Percentiles rank a stretch among this genome's conserved stretches.
Conservation (phyloP, 1,140 invertebrate species). For the Archivesica marissinica region DNA sequence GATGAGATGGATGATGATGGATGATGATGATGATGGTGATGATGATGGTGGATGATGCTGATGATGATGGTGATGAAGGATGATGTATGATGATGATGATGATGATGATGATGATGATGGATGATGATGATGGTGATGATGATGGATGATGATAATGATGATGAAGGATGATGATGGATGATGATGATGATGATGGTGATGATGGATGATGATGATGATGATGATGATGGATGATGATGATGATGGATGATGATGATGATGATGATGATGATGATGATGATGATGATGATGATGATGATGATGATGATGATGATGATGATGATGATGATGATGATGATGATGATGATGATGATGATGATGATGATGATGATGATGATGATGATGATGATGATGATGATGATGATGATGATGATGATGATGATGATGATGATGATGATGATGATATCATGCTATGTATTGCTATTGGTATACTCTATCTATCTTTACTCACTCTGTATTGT, state of each 20-base stretch:
- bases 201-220: too few species aligned
- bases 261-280: neutral
- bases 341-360: neutral
- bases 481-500: too few species aligned
- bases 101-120: too few species aligned
- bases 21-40: neutral
- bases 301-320: neutral
- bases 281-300: slow-evolving; percentile 13
- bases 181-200: too few species aligned
- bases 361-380: slow-evolving; percentile 5
- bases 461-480: neutral
- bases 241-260: too few species aligned
- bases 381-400: slow-evolving; percentile 4
- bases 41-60: neutral
- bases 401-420: slow-evolving; percentile 10
- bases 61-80: too few species aligned
- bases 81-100: too few species aligned
- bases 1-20: too few species aligned
- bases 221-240: too few species aligned
- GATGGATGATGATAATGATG: too few species aligned
- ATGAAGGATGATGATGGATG: too few species aligned
- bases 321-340: slow-evolving; percentile 2
- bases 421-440: slow-evolving; percentile 6
- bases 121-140: too few species aligned
- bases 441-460: neutral